Percentiles rank a stretch among this genome's conserved stretches.
These are phyloP conservation scores for Nyleta sp. DNA, from an alignment of 2,888 invertebrate genomes.

Conservation along the genomic window DNA sequence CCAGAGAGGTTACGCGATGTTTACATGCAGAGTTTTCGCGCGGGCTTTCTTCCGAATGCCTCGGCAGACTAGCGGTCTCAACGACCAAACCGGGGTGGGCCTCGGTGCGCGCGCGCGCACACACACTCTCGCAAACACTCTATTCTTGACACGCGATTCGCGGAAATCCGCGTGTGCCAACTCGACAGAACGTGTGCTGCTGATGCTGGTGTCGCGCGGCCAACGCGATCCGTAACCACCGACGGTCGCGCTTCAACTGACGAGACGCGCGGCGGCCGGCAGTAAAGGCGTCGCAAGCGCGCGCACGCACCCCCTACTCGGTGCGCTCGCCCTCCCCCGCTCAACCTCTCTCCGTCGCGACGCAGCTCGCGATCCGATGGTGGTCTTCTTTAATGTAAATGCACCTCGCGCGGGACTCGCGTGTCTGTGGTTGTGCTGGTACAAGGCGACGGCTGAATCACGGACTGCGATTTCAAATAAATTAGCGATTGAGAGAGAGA, in stretches of 20 bases:
- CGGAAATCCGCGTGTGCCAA: conserved; percentile 65
- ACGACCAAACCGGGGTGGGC: no score
- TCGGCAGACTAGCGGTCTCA: no score
- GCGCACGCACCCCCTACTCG: conserved; percentile 28
- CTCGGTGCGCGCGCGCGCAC: no score
- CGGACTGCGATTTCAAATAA: conserved; percentile 15
- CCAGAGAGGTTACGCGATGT: conserved; percentile 54
- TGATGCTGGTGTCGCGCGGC: conserved; percentile 24
- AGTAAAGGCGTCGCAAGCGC: conserved; percentile 59
- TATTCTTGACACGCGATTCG: conserved; percentile 68
- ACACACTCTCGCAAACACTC: no score
- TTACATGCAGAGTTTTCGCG: conserved; percentile 41
- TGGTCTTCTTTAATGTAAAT: conserved; percentile 46
- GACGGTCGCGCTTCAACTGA: conserved; percentile 78
- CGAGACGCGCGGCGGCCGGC: conserved; percentile 71
- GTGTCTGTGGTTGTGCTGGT: conserved; percentile 25
- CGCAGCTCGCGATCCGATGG: conserved; percentile 38
- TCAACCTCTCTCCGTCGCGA: conserved; percentile 17
- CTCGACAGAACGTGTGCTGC: conserved; percentile 48
- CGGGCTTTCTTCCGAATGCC: background rate
- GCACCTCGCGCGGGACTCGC: conserved; percentile 21
- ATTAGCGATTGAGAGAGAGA: background rate
- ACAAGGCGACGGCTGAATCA: conserved; percentile 52
- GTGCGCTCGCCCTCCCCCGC: conserved; percentile 21
- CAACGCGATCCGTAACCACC: conserved; percentile 66